Base-by-base conservation (phyloP, 1,140 invertebrate genomes). In the Drosophila parabipectinata region DNA sequence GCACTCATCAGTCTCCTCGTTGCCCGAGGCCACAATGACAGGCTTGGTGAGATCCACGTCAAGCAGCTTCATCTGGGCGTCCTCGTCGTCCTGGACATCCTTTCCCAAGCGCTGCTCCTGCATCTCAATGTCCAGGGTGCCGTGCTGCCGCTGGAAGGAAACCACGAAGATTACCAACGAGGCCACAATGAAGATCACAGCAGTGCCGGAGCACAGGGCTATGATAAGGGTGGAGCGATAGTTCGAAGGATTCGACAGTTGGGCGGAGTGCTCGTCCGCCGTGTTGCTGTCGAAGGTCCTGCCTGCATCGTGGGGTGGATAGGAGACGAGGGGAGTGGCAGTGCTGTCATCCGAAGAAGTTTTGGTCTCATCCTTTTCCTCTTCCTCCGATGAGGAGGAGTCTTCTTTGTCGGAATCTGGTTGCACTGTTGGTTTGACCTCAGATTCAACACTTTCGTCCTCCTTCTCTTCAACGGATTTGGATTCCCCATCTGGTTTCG, bases 111-210 rank as follows among this genome's bases (percentile, higher is more conserved):
- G 79, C 41, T 90, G 79, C 51, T 91, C 90, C 54, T 91, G 90
- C 90, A 91, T 91, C 55, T 91, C 90, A 30, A 91, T 91, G 47
- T 91, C 87, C 26, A 91, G 53, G 5, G 90, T 91, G 8, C 90
- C 90, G 30, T 77, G 85, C 18, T 91, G 90, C 0, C 80, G 72
- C 59, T 91, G 90, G 61, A 91, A 91, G 0, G 90, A 91, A 5
- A 90, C 67, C 15, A 91, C 67, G 9, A 91, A 91, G 7, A 90
- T 90, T 0, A 79, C 66, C 52, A 91, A 55, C 1, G 90, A 90
- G 37, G 69, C 66, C 14, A 90, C 60, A 4, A 91, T 88, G 28
- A 91, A 91, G 12, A 91, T 55, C 8, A 88, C 80, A 0, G 90
- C 89, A 2, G 81, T 89, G 8, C 79, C 79, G 5, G 89, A 85